Evolutionary conservation across 1,140 invertebrate species (phyloP), one percentile per base, ranked within the genome.

Genomic region (Anastatus disparis): DNA sequence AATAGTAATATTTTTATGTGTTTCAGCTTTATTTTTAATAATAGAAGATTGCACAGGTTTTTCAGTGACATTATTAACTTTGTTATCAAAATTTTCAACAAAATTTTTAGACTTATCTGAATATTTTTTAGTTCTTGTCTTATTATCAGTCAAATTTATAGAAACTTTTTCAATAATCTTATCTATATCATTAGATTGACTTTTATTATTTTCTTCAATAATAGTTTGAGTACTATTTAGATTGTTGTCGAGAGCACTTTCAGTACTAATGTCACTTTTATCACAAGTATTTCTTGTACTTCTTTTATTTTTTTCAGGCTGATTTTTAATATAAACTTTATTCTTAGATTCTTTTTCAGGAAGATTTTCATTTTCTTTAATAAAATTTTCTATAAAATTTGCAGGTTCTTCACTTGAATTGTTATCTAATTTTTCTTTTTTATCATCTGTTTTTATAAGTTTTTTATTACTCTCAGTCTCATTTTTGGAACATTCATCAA

Each of bases 391-490:
- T 62, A 63, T n/a, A 55, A 40, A 42, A 52, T 52, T 69, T 50
- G 59, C n/a, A 62, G 8, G 46, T 22, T 3, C 50, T 20, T 69
- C 42, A 35, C 26, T 40, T 46, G 46, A 13, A 59, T 27, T 59
- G 17, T 38, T 35, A 42, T 22, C 42, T 31, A 20, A 35, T n/a
- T 4, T 44, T 0, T 62, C 20, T n/a, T 44, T 17, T 29, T 61
- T 46, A 55, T 62, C 26, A 9, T 70, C 40, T 31, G 24, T 53
- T 17, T 42, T 63, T 46, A 13, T 50, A 26, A 55, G 3, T 40
- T 7, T 55, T 61, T 63, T 55, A 55, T 44, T 31, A 31, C 35
- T 53, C 8, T 69, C 66, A 69, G 66, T 69, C 55, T 69, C 67
- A 55, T 63, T 55, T 27, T 70, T 53, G 52, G 52, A 63, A 46